These are phyloP conservation scores for Hydraecia micacea DNA, from an alignment of 2,888 invertebrate species.

Conservation along the genomic window DNA sequence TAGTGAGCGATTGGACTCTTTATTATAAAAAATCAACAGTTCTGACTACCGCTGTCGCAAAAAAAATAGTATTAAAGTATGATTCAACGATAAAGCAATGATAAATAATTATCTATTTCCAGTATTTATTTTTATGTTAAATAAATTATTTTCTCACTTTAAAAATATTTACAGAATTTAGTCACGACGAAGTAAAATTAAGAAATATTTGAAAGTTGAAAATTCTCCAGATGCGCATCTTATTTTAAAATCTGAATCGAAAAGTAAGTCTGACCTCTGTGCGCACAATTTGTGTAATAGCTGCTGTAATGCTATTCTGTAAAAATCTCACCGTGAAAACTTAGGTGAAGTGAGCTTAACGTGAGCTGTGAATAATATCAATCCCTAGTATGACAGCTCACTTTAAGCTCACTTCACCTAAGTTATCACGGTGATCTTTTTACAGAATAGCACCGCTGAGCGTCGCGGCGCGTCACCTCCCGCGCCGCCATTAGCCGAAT, in stretches of 20 bases:
- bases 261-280: conserved; percentile 38
- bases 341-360: no score
- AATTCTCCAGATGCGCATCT: neutral
- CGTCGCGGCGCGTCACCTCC: conserved; percentile 57
- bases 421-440: no score
- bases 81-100: neutral
- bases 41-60: neutral
- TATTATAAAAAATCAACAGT: neutral
- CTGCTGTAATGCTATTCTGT: no score
- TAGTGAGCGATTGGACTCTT: neutral
- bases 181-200: neutral
- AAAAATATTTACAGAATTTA: neutral
- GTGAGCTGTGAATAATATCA: no score
- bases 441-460: no score
- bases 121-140: neutral
- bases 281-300: conserved; percentile 54
- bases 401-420: no score
- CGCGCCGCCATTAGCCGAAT: conserved; percentile 79
- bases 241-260: conserved; percentile 11
- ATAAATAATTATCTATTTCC: no score
- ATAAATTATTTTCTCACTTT: neutral
- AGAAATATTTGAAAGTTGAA: neutral
- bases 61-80: neutral
- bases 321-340: no score
- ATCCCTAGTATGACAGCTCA: no score